A percentile compares a stretch with the other conserved stretches of the same genome.
Conservation (phyloP, 2,797 vertebrate genomes). For the Hylomyscus alleni region DNA sequence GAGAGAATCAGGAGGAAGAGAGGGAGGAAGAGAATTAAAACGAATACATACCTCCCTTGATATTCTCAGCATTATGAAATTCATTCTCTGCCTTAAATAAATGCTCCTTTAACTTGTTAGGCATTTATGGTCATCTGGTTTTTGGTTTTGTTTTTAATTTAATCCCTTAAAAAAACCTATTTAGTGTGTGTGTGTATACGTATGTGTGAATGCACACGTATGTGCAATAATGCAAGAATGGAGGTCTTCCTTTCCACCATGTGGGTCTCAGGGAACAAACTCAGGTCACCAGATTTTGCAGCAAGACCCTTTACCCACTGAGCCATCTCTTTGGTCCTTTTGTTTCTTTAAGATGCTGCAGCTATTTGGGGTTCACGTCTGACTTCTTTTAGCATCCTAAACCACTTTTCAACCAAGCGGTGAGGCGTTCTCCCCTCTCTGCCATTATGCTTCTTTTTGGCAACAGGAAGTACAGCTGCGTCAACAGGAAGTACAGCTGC, state of each 20-base stretch:
- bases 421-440: background rate
- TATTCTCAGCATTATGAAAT: background rate
- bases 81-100: background rate
- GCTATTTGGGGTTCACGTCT: background rate
- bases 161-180: background rate
- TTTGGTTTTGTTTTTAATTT: background rate
- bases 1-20: background rate
- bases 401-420: conserved; percentile 12
- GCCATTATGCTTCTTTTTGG: background rate
- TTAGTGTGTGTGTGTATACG: background rate
- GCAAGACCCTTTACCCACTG: background rate
- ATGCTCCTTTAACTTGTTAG: background rate
- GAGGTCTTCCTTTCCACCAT: background rate
- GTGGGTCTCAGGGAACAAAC: background rate
- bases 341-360: background rate
- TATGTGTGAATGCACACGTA: background rate
- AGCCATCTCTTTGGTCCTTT: background rate
- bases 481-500: too few relatives aligned
- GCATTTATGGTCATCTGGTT: background rate
- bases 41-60: background rate
- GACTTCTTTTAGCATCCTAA: background rate
- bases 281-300: background rate
- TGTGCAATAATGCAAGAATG: background rate
- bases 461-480: background rate
- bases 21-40: background rate